Conservation (phyloP, 2,888 invertebrate genomes). For the Allacma fusca region DNA sequence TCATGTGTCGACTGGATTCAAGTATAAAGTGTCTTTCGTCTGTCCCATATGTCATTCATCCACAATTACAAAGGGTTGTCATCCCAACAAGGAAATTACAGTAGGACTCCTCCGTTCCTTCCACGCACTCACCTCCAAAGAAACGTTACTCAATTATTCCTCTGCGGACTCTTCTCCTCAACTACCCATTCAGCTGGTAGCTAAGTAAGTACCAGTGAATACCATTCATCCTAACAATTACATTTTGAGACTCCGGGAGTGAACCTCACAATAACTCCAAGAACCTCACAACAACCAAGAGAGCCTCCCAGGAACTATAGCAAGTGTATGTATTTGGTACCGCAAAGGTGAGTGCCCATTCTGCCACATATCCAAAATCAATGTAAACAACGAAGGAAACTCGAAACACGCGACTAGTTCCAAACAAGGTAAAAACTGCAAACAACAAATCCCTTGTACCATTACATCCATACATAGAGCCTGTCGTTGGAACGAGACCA, state of each 20-base stretch:
- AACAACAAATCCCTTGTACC: background rate
- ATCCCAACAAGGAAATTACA: constrained; percentile 38
- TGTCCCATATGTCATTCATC: constrained; percentile 38
- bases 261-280: too few species aligned
- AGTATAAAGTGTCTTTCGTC: constrained; percentile 25
- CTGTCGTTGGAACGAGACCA: too few species aligned
- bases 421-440: background rate
- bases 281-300: too few species aligned
- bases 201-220: background rate
- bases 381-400: background rate
- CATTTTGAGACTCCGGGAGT: too few species aligned
- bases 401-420: background rate
- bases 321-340: too few species aligned
- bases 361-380: background rate
- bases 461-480: too few species aligned
- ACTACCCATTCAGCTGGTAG: background rate
- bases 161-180: background rate
- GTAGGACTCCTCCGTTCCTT: background rate
- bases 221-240: too few species aligned
- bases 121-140: background rate
- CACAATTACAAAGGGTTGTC: constrained; percentile 36
- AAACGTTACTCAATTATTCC: background rate
- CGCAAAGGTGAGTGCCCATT: too few species aligned
- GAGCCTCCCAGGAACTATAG: too few species aligned
- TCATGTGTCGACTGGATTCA: constrained; percentile 25